Conservation (phyloP, 2,888 invertebrate genomes). For the Pyrrhia umbra region DNA sequence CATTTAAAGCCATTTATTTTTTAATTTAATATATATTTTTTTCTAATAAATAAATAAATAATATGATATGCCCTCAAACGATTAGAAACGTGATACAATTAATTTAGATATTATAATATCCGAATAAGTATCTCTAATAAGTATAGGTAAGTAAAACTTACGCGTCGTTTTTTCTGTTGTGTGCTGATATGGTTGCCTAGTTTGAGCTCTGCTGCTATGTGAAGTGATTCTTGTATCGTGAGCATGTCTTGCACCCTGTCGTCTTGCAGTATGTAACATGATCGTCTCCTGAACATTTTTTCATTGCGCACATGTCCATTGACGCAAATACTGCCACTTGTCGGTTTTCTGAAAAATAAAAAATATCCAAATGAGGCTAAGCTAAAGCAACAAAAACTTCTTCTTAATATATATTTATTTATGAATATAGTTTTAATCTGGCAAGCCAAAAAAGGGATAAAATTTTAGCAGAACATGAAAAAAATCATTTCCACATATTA, state of each 20-base stretch:
- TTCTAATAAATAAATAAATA: too few species aligned
- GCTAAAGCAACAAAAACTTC: neutral
- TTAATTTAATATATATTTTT: too few species aligned
- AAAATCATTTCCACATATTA: too few species aligned
- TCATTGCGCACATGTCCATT: slow-evolving; percentile 93
- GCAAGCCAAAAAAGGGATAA: too few species aligned
- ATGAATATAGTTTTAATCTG: too few species aligned
- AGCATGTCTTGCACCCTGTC: slow-evolving; percentile 95
- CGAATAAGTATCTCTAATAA: neutral
- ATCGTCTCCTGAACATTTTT: slow-evolving; percentile 92
- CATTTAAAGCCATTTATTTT: slow-evolving; percentile 16
- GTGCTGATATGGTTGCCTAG: slow-evolving; percentile 91
- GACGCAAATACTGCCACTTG: slow-evolving; percentile 92
- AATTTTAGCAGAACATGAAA: too few species aligned
- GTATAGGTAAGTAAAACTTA: slow-evolving; percentile 76
- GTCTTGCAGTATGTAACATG: slow-evolving; percentile 98
- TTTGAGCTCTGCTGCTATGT: slow-evolving; percentile 96
- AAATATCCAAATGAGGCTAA: neutral
- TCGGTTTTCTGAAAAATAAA: slow-evolving; percentile 78
- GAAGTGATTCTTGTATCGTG: slow-evolving; percentile 96
- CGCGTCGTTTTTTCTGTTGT: slow-evolving; percentile 92
- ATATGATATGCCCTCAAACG: slow-evolving; percentile 33
- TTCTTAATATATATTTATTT: neutral
- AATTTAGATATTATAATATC: slow-evolving; percentile 20
- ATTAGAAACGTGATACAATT: slow-evolving; percentile 32